phyloP scores from a whole-genome alignment of 23 tunicate species.

The Phallusia fumigata region DNA sequence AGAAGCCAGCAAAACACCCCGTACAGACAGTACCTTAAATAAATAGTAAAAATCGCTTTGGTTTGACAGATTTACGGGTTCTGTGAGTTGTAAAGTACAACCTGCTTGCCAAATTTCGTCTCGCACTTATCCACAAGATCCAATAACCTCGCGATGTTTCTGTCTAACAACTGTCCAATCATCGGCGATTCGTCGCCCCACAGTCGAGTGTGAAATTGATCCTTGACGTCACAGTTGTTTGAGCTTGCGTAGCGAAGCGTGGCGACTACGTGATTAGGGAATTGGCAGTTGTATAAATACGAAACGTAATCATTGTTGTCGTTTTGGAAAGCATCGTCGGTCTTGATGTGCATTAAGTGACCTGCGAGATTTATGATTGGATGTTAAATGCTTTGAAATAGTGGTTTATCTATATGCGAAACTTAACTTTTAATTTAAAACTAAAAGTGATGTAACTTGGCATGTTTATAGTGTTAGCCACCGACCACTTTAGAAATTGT shows the following conservation, averaged over 20 bases:
- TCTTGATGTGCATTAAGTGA: constrained; percentile 56
- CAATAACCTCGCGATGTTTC: constrained; percentile 46
- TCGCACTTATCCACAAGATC: constrained; percentile 68
- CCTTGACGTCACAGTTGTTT: constrained; percentile 65
- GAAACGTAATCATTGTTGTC: constrained; percentile 44
- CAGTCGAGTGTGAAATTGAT: constrained; percentile 29
- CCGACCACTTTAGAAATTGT: no score
- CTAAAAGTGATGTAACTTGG: no score
- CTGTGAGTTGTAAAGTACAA: constrained; percentile 32
- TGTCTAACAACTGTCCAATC: constrained; percentile 27
- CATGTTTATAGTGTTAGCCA: no score
- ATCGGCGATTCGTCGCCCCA: constrained; percentile 30
- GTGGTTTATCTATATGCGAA: no score
- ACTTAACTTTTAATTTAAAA: no score
- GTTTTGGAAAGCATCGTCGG: constrained; percentile 67
- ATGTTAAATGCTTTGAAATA: no score
- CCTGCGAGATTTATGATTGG: constrained; percentile 19
- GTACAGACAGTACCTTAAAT: no score
- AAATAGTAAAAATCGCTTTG: no score
- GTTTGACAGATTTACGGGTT: background rate
- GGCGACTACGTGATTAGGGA: constrained; percentile 66
- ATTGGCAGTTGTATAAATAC: constrained; percentile 89
- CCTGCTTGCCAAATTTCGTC: constrained; percentile 61
- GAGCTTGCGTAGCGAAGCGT: constrained; percentile 45
- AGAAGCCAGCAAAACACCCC: no score